Evolutionary conservation across 2,888 invertebrate genomes (phyloP), one percentile per base, ranked within the genome.

Genomic region (Allygus modestus): DNA sequence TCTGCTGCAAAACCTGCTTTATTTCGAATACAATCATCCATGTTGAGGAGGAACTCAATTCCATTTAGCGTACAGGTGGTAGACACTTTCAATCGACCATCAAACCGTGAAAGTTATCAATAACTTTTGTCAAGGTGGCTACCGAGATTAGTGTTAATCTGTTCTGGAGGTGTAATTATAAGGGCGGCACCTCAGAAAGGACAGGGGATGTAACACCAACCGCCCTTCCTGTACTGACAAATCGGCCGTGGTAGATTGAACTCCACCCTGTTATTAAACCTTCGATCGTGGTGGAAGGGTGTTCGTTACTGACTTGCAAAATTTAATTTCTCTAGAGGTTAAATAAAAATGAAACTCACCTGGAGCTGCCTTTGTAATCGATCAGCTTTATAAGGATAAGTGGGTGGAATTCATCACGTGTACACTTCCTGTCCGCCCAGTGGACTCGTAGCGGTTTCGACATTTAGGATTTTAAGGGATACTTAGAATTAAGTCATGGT

Each of bases 21-120:
- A n/a, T n/a, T n/a, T n/a, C n/a, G n/a, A n/a, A n/a, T n/a, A n/a
- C n/a, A n/a, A n/a, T n/a, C n/a, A n/a, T n/a, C n/a, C n/a, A n/a
- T n/a, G n/a, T n/a, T n/a, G n/a, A n/a, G n/a, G n/a, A n/a, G n/a
- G n/a, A n/a, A n/a, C n/a, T n/a, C n/a, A n/a, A n/a, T n/a, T n/a
- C n/a, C n/a, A n/a, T n/a, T n/a, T n/a, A n/a, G n/a, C n/a, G n/a
- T n/a, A n/a, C n/a, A n/a, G 23, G 54, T 5, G 23, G 54, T 9
- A 54, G 23, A 54, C 11, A 17, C 20, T 23, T 54, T 54, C 65
- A 79, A 79, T 37, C 33, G 11, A 37, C 7, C 58, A 75, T 83
- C 75, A 58, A 83, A 75, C 17, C 83, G 83, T 83, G 75, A 83
- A 83, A 83, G 26, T 58, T 75, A 58, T 75, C 83, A 83, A 83